Evolutionary conservation across 2,113 vertebrate species (phyloP).

Genomic region (Chloebia gouldiae): DNA sequence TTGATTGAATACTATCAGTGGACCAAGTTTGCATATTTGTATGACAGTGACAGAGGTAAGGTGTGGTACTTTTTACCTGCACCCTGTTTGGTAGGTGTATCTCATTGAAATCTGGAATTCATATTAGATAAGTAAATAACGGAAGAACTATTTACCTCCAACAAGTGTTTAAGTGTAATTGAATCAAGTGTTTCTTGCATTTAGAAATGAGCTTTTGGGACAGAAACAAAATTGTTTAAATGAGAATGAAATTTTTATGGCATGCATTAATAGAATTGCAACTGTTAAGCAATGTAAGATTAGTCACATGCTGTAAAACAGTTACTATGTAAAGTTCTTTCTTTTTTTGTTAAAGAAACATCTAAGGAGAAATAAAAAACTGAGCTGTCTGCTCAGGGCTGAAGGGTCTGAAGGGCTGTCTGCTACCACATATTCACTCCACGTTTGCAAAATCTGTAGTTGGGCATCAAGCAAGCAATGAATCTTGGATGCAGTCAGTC

Average conservation of each 20-base stretch:
- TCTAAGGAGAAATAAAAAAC: not conserved
- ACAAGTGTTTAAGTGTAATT: not conserved
- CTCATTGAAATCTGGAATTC: not conserved
- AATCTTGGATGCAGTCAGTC: not conserved
- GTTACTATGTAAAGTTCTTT: not conserved
- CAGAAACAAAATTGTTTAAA: not conserved
- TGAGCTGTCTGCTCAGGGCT: not conserved
- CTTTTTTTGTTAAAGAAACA: not conserved
- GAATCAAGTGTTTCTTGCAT: not conserved
- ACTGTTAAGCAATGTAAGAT: not conserved
- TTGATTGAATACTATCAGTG: constrained; percentile 99
- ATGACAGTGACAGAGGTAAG: constrained; percentile 98
- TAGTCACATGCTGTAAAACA: not conserved
- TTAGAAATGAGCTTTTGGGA: not conserved
- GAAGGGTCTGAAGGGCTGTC: not conserved
- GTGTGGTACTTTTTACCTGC: not conserved
- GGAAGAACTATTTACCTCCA: not conserved
- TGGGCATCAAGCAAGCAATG: not conserved
- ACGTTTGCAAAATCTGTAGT: fast-evolving
- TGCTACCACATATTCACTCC: not conserved
- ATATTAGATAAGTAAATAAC: not conserved
- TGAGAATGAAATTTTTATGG: not conserved
- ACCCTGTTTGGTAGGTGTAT: not conserved
- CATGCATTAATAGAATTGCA: not conserved
- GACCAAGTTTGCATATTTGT: constrained; percentile 98